Conservation (phyloP, 2,113 vertebrate genomes). For the Bubo bubo region DNA sequence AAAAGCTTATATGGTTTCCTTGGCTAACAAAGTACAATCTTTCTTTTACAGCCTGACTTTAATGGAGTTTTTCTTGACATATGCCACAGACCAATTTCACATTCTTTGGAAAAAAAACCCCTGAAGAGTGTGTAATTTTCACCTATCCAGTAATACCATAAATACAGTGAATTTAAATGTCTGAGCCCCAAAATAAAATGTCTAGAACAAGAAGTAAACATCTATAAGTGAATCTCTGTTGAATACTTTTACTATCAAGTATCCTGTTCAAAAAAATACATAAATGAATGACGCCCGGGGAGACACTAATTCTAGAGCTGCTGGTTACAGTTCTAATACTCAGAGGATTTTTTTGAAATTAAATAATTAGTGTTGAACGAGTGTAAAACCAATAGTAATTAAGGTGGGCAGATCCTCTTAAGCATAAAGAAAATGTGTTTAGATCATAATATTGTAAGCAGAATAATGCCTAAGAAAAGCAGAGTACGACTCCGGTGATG, state of each 20-base stretch:
- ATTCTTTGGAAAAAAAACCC: not conserved
- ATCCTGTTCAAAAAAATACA: not conserved
- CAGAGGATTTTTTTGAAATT: not conserved
- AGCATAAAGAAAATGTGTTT: not conserved
- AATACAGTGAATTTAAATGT: not conserved
- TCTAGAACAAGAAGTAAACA: not conserved
- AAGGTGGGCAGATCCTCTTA: not conserved
- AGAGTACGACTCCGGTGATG: accelerated
- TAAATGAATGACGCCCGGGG: not conserved
- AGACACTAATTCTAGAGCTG: not conserved
- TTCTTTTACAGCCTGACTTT: not conserved
- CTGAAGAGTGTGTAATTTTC: not conserved
- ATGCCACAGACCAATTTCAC: not conserved
- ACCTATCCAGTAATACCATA: not conserved
- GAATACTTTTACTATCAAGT: not conserved
- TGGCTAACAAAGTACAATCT: not conserved
- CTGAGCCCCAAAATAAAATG: not conserved
- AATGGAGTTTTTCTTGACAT: not conserved
- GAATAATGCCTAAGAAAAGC: not conserved
- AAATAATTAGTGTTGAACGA: constrained; percentile 1
- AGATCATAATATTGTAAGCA: not conserved
- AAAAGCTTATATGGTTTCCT: not conserved
- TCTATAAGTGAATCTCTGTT: not conserved
- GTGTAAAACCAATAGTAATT: not conserved
- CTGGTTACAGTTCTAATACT: not conserved